Conservation (phyloP, 2,888 invertebrate species). For the Limenitis camilla region DNA sequence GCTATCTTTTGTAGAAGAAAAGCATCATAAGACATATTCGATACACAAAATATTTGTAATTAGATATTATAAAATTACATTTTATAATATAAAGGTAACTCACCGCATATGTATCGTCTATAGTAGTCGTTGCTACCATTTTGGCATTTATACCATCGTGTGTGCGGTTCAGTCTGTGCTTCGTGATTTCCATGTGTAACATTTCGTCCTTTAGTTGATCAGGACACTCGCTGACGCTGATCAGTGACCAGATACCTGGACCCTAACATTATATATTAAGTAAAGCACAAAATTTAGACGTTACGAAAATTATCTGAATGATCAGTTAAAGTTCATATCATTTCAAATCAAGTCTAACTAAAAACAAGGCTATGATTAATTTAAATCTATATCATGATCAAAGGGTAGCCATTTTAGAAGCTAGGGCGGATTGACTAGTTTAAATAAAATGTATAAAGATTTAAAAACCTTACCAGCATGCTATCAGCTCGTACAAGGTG, state of each 20-base stretch:
- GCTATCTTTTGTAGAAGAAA: no score
- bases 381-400: no score
- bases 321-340: no score
- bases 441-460: not conserved
- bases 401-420: no score
- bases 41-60: not conserved
- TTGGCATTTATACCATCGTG: conserved; percentile 40
- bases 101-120: conserved; percentile 33
- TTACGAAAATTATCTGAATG: no score
- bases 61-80: not conserved
- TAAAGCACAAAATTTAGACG: not conserved
- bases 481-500: not conserved
- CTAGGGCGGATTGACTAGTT: not conserved
- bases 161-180: conserved; percentile 43
- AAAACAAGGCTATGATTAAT: no score
- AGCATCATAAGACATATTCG: no score
- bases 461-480: conserved; percentile 5
- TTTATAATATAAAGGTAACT: conserved; percentile 20
- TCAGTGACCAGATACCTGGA: conserved; percentile 39
- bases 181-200: conserved; percentile 27
- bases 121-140: conserved; percentile 19
- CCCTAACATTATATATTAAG: conserved; percentile 29
- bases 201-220: conserved; percentile 23
- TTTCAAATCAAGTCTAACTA: no score
- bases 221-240: conserved; percentile 35